Percentiles rank a stretch among this genome's conserved stretches.
phyloP scores from a whole-genome alignment of 37 sponge, comb jelly and placozoan species.

The Geodia barretti region DNA sequence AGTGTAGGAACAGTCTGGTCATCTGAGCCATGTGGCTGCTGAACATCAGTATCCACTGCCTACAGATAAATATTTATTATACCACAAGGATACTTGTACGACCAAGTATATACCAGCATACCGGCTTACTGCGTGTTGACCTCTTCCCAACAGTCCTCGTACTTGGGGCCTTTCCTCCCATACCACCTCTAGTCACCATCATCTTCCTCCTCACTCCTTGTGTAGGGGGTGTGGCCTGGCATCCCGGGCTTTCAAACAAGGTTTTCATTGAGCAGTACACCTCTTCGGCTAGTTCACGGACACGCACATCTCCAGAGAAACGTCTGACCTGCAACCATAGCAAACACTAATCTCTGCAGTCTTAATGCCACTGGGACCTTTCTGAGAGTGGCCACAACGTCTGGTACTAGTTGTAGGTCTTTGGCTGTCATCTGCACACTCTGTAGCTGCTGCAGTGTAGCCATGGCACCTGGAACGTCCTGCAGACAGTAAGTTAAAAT shows the following conservation, averaged over 20 bases:
- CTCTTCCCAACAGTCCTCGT: neutral
- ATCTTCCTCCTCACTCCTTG: neutral
- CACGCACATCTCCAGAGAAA: neutral
- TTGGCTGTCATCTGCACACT: slow-evolving; percentile 1
- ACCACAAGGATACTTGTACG: too few relatives aligned
- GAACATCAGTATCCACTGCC: too few relatives aligned
- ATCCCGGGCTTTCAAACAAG: neutral
- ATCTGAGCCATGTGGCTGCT: too few relatives aligned
- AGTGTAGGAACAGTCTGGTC: too few relatives aligned
- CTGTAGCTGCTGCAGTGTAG: slow-evolving; percentile 14
- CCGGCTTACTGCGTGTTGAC: neutral
- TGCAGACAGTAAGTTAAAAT: too few relatives aligned
- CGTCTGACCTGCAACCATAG: neutral
- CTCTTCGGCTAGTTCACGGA: neutral
- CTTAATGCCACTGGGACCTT: slow-evolving; percentile 47
- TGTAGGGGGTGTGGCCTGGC: neutral
- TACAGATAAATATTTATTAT: too few relatives aligned
- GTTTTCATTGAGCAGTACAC: neutral
- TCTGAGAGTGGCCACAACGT: slow-evolving; percentile 55
- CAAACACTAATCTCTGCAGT: neutral
- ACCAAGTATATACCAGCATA: too few relatives aligned
- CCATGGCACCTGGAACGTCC: slow-evolving; percentile 39
- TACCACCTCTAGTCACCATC: neutral
- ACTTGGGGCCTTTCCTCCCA: neutral
- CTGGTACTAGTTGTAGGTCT: slow-evolving; percentile 49